Evolutionary conservation across 2,888 invertebrate species (phyloP).

Genomic region (Quadriops clusia): DNA sequence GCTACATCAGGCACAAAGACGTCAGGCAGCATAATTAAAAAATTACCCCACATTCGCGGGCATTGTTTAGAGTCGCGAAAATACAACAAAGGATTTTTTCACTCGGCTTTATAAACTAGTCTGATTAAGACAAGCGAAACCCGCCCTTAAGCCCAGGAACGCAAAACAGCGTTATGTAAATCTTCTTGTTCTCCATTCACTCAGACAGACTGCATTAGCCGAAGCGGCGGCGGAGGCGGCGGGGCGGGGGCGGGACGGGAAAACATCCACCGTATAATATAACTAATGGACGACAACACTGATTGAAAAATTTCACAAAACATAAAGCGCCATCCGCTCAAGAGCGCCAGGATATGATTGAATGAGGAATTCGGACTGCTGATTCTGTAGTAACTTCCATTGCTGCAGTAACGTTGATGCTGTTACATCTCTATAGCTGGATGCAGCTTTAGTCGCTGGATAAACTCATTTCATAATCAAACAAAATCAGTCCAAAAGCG

Average conservation of each 20-base stretch:
- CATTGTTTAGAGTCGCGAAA: conserved; percentile 34
- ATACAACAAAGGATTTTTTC: conserved; percentile 34
- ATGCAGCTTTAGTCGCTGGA: too few relatives aligned
- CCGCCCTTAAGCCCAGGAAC: conserved; percentile 31
- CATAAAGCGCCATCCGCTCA: conserved; percentile 29
- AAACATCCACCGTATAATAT: conserved; percentile 35
- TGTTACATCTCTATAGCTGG: too few relatives aligned
- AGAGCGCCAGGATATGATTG: conserved; percentile 30
- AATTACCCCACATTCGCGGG: conserved; percentile 33
- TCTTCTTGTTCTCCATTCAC: conserved; percentile 30
- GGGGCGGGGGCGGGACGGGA: too few relatives aligned
- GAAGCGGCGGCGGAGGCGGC: conserved; percentile 25
- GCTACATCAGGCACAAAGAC: too few relatives aligned
- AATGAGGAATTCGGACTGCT: too few relatives aligned
- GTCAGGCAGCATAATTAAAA: too few relatives aligned
- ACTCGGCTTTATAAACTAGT: conserved; percentile 33
- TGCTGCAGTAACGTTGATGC: too few relatives aligned
- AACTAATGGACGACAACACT: conserved; percentile 38
- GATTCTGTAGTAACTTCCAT: too few relatives aligned
- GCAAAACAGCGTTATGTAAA: conserved; percentile 33
- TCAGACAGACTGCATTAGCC: conserved; percentile 32
- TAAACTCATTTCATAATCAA: too few relatives aligned
- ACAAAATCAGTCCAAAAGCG: too few relatives aligned
- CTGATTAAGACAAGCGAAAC: conserved; percentile 36
- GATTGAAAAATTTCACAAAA: conserved; percentile 37